Base-by-base conservation (phyloP, 1,140 invertebrate species). In the Propsilocerus akamusi region DNA sequence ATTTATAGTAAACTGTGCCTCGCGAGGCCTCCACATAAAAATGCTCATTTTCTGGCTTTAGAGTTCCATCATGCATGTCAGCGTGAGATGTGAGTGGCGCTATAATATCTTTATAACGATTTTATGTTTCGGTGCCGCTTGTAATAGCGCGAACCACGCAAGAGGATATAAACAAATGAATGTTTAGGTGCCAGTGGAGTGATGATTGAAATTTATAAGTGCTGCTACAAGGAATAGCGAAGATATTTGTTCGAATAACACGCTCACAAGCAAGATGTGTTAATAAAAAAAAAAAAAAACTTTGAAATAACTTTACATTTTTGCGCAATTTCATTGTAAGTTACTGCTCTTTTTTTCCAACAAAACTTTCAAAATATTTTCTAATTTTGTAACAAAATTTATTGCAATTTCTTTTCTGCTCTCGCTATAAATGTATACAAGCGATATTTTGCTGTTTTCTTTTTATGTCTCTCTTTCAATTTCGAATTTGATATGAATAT, bases 401-500 rank as follows among this genome's bases (percentile, higher is more conserved):
- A n/a, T n/a, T n/a, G n/a, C n/a, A n/a, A n/a, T n/a, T n/a, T n/a
- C n/a, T n/a, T n/a, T n/a, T n/a, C n/a, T n/a, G n/a, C n/a, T n/a
- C n/a, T n/a, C n/a, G n/a, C n/a, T n/a, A n/a, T n/a, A n/a, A n/a
- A n/a, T n/a, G n/a, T n/a, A 14, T 6, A 17, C 11, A 37, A 17
- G 10, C 17, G 14, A 14, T 20, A 41, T 14, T 20, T 20, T 41
- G 14, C 22, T 41, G 10, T 20, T 41, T 41, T 20, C 22, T 20
- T 41, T 41, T 41, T 41, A 20, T 41, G 22, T 41, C 14, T 41
- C 34, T 41, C 34, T 20, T 41, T 41, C 34, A 41, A 41, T 41
- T 41, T 41, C 34, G 34, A 41, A 41, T 41, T 41, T 41, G 34
- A 41, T 41, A 41, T 41, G 34, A 41, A 41, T 41, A 41, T 41